Evolutionary conservation across 2,797 vertebrate species (phyloP), one percentile per base, ranked within the genome.

Genomic region (Chelon auratus): DNA sequence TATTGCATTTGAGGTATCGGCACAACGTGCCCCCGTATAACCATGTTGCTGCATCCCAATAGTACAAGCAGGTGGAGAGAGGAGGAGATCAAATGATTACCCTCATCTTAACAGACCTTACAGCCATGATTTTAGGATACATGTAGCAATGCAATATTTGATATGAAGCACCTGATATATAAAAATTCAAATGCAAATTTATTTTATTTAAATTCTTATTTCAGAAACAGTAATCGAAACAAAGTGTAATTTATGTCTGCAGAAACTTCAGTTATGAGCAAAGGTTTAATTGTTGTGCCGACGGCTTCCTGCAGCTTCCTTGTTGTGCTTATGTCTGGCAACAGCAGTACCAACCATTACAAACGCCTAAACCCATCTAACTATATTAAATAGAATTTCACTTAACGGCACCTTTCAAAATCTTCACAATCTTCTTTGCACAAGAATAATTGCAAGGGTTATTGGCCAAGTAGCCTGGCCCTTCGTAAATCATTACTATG

Each of bases 361-460:
- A 39, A 69, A 37, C 54, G 11, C 50, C 72, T 73, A 72, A 55
- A 77, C 60, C 62, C 65, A 22, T 72, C 40, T 52, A 52, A n/a
- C 30, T 37, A 36, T 74, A 64, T 56, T 37, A 69, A 76, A 33
- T 8, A 33, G 66, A 53, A 77, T 72, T 51, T 43, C 40, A 68
- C 62, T 77, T 45, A 61, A 73, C 22, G 43, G 45, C 68, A 70
- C 76, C 68, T 84, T 82, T 78, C 15, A 78, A 50, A 61, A 48
- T 26, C 24, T 26, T 26, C 24, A 63, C 73, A 63, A 70, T 62
- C 61, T 68, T 81, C 72, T 86, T 85, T 82, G 81, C 78, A 76
- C 81, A 85, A 89, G 81, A 83, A 87, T 88, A 84, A 83, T 81
- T 82, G 72, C 24, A 40, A 74, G 74, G 72, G 80, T 88, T 87